Base-by-base conservation (phyloP, 2,113 vertebrate genomes). In the Podiceps cristatus region DNA sequence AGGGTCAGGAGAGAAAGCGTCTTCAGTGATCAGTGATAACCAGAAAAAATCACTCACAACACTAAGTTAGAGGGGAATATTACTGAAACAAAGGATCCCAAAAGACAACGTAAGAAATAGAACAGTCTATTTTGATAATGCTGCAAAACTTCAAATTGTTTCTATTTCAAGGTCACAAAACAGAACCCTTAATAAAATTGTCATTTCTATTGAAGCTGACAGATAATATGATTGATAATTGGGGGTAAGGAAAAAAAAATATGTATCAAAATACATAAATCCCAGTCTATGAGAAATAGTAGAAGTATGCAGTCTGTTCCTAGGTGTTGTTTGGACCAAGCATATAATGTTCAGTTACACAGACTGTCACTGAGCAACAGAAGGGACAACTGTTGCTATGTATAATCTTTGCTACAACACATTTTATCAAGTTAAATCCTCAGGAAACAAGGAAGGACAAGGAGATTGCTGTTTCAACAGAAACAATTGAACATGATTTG, bases 21-120 rank as follows among this genome's bases (percentile, higher is more conserved):
- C 89, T 94, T 86, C 80, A 89, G 83, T 83, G 82, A 93, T 94
- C 86, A 93, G 58, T 15, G 28, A 96, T 91, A 95, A 94, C 42
- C n/a, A 85, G 89, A 87, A 94, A 96, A 96, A 89, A 86, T 59
- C n/a, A 55, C 50, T 81, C 72, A 60, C 40, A 85, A 75, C 5
- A 8, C 40, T 85, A 88, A 81, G 44, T 60, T 91, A 68, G 25
- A 10, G 23, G 45, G 18, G 33, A 94, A 87, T 85, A 78, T 75
- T 94, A 63, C 52, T 91, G 74, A 85, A 91, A 82, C 11, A 37
- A 90, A 91, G 35, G 23, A 58, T 87, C 75, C 27, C 44, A 52
- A 87, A 85, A 49, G 69, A 85, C 8, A 82, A 28, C 49, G 23
- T 37, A 71, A 80, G 88, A 92, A 84, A 58, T 6, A 35, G 20